phyloP scores from a whole-genome alignment of 2,113 vertebrate genomes.

The Ptilonorhynchus violaceus region DNA sequence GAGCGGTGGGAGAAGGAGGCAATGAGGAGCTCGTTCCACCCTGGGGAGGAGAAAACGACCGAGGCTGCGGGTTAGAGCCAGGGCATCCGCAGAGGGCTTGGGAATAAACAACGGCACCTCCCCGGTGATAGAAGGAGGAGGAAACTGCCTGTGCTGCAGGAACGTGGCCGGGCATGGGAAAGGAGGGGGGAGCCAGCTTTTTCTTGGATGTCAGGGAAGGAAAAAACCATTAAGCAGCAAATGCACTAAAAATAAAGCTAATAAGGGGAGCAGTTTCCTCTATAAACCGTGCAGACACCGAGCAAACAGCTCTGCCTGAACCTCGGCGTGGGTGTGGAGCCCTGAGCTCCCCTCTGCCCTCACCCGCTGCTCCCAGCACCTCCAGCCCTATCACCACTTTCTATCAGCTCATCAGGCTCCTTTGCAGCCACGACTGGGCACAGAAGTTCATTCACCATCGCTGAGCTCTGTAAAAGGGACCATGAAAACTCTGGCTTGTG shows the following conservation, averaged over 20 bases:
- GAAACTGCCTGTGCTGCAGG: neutral
- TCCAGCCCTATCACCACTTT: neutral
- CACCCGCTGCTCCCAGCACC: neutral
- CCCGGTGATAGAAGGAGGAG: neutral
- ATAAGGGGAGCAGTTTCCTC: conserved; percentile 11
- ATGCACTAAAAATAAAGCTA: neutral
- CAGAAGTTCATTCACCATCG: neutral
- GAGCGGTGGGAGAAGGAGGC: conserved; percentile 98
- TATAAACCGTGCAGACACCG: neutral
- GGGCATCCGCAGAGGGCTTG: rapidly evolving
- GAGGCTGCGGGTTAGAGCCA: neutral
- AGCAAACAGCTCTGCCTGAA: neutral
- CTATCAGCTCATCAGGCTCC: neutral
- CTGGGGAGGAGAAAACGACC: conserved; percentile 64
- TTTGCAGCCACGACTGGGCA: neutral
- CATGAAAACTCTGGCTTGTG: rapidly evolving
- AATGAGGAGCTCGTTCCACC: conserved; percentile 98
- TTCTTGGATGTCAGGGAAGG: neutral
- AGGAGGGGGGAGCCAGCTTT: neutral
- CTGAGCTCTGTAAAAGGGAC: neutral
- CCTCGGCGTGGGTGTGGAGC: neutral
- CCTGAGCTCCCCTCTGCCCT: neutral
- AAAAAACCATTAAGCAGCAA: neutral
- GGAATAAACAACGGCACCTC: neutral
- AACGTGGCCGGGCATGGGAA: neutral